Percentiles rank a stretch among this genome's conserved stretches.
These are phyloP conservation scores for Corythornis cristatus DNA, from an alignment of 2,113 vertebrate genomes.

Conservation along the genomic window DNA sequence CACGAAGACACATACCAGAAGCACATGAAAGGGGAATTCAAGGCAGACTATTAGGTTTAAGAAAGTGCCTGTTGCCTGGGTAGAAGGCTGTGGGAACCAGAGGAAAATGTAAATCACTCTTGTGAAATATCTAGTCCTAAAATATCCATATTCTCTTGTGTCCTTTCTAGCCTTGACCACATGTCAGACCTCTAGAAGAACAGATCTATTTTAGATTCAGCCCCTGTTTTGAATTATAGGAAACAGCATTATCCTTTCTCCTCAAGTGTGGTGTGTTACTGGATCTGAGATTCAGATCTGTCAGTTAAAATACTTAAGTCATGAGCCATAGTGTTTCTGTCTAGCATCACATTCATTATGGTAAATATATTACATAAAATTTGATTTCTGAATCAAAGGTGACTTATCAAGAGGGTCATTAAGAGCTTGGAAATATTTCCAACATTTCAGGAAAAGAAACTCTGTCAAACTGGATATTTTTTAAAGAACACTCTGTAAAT, in stretches of 20 bases:
- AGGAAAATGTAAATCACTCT: neutral
- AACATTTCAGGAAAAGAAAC: neutral
- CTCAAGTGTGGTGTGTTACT: neutral
- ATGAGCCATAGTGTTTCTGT: neutral
- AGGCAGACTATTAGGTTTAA: neutral
- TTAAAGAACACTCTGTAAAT: neutral
- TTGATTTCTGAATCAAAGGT: neutral
- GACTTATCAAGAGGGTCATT: neutral
- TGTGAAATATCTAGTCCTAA: neutral
- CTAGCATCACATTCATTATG: neutral
- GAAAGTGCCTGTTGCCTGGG: neutral
- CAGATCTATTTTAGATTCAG: neutral
- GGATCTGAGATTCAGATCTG: neutral
- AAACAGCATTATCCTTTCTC: neutral
- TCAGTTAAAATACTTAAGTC: neutral
- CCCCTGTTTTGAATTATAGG: neutral
- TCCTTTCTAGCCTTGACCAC: neutral
- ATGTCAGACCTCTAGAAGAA: neutral
- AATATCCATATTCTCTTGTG: neutral
- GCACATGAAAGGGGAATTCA: neutral
- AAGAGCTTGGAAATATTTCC: neutral
- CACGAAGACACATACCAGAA: conserved; percentile 1
- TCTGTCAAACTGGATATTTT: neutral
- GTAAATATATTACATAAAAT: neutral
- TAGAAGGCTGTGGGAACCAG: neutral